Percentiles rank a stretch among this genome's conserved stretches.
Conservation (phyloP, 92 coral and sea anemone species). For the Umimayanthus chanpuru region DNA sequence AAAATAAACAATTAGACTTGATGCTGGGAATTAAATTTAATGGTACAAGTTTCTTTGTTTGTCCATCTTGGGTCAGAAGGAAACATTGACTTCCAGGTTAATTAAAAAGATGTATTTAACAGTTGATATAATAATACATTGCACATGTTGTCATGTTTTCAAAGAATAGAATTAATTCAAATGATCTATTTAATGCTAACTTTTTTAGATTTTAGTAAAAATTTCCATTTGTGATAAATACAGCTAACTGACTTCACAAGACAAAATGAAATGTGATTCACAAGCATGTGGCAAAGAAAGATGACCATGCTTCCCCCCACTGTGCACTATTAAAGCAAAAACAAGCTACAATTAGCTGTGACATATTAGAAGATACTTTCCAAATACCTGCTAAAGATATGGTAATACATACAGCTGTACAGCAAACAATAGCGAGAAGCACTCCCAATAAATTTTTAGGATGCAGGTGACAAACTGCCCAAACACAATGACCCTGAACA, state of each 20-base stretch:
- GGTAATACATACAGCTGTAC: not conserved
- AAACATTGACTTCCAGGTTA: not conserved
- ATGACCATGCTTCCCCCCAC: not conserved
- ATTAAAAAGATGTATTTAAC: not conserved
- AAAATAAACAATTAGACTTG: not conserved
- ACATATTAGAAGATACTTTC: not conserved
- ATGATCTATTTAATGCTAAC: not conserved
- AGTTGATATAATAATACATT: not conserved
- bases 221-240: no score
- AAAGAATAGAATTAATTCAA: not conserved
- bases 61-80: not conserved
- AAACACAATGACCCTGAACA: not conserved
- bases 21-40: not conserved
- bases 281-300: constrained; percentile 2
- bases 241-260: no score
- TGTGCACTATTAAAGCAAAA: not conserved
- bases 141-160: constrained; percentile 5
- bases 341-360: not conserved
- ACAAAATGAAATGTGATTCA: no score
- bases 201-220: no score
- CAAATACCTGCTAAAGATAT: not conserved
- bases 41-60: not conserved
- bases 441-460: not conserved
- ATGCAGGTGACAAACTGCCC: not conserved
- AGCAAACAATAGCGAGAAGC: not conserved